Evolutionary conservation across 1,140 invertebrate species (phyloP).

Genomic region (Onthophagus taurus): DNA sequence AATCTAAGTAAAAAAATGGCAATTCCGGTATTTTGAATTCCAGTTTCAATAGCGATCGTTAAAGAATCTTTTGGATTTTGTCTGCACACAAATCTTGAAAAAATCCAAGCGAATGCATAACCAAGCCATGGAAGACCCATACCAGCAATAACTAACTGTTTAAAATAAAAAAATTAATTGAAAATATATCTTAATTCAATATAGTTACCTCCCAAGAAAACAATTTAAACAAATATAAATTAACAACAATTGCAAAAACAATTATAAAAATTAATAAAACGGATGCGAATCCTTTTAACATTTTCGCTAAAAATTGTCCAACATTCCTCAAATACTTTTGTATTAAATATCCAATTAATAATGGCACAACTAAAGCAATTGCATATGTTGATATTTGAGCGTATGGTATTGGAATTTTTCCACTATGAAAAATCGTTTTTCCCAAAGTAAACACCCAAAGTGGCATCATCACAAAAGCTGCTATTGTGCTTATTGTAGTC

Average conservation of each 20-base stretch:
- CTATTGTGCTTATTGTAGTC: slow-evolving; percentile 68
- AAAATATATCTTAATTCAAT: neutral
- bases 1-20: slow-evolving; percentile 74
- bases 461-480: slow-evolving; percentile 65
- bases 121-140: slow-evolving; percentile 80
- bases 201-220: slow-evolving; percentile 77
- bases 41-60: slow-evolving; percentile 87
- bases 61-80: slow-evolving; percentile 59
- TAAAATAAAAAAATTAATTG: slow-evolving; percentile 33
- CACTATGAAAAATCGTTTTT: slow-evolving; percentile 56
- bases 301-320: slow-evolving; percentile 59
- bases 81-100: slow-evolving; percentile 48
- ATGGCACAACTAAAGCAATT: slow-evolving; percentile 68
- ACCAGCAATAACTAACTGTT: slow-evolving; percentile 74
- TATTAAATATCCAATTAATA: slow-evolving; percentile 69
- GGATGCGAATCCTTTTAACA: slow-evolving; percentile 79
- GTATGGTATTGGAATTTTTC: slow-evolving; percentile 71
- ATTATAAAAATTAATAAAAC: slow-evolving; percentile 81
- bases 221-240: slow-evolving; percentile 82
- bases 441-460: slow-evolving; percentile 94
- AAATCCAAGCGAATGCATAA: slow-evolving; percentile 61
- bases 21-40: slow-evolving; percentile 91
- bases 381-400: slow-evolving; percentile 66
- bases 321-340: slow-evolving; percentile 58
- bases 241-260: slow-evolving; percentile 84